Evolutionary conservation across 2,113 vertebrate species (phyloP).

Genomic region (Phalacrocorax pelagicus): DNA sequence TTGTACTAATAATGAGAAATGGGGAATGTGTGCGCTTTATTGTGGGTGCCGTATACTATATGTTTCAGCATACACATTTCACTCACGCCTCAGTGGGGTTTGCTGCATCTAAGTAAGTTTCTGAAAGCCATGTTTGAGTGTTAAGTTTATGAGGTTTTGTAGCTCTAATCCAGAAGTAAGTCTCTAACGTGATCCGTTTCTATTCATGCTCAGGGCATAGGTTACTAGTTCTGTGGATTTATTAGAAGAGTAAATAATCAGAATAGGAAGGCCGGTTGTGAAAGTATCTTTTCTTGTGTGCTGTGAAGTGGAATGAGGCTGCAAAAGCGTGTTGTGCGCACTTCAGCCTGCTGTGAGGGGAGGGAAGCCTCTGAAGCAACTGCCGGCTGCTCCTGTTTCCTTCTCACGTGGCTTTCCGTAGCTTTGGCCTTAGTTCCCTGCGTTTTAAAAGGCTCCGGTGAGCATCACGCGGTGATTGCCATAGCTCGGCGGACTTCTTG

Average conservation of each 20-base stretch:
- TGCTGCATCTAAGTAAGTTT: not conserved
- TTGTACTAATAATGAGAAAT: not conserved
- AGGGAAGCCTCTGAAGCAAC: not conserved
- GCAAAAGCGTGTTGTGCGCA: fast-evolving
- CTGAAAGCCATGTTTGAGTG: fast-evolving
- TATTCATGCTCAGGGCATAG: not conserved
- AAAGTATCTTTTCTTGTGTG: not conserved
- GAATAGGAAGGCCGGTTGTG: not conserved
- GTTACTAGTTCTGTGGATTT: not conserved
- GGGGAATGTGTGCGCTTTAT: fast-evolving
- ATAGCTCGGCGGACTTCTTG: fast-evolving
- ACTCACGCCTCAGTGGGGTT: fast-evolving
- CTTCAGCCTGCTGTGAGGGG: not conserved
- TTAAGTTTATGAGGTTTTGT: not conserved
- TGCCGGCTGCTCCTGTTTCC: fast-evolving
- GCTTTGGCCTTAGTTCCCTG: not conserved
- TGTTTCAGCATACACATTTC: not conserved
- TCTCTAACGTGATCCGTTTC: not conserved
- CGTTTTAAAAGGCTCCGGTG: fast-evolving
- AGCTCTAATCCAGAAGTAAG: not conserved
- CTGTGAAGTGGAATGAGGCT: not conserved
- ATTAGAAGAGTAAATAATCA: not conserved
- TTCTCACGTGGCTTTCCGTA: fast-evolving
- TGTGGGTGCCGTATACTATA: fast-evolving
- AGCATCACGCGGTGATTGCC: fast-evolving